These are phyloP conservation scores for Melanerpes formicivorus DNA, from an alignment of 2,113 vertebrate species.

Conservation along the genomic window DNA sequence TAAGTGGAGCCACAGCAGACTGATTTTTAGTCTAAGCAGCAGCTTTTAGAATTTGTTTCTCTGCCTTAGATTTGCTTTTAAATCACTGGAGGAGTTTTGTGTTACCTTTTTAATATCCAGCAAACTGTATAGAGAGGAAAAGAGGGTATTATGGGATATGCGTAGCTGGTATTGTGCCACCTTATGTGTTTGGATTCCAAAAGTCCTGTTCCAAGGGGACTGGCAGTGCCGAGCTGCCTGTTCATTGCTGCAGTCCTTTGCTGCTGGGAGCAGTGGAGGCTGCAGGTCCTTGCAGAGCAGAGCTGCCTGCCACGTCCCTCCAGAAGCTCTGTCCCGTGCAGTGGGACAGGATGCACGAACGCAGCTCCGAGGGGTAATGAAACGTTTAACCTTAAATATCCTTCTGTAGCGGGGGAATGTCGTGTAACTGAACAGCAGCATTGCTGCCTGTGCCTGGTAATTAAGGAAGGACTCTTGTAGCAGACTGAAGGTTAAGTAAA, in stretches of 20 bases:
- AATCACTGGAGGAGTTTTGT: not conserved
- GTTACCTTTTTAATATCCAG: not conserved
- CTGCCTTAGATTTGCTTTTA: not conserved
- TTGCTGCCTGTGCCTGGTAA: not conserved
- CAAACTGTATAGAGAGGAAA: not conserved
- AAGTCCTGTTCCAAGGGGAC: not conserved
- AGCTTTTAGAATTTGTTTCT: not conserved
- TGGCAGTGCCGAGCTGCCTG: not conserved
- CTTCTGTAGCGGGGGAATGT: not conserved
- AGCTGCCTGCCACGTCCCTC: not conserved
- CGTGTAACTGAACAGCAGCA: not conserved
- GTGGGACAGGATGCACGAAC: not conserved
- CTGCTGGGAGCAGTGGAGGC: not conserved
- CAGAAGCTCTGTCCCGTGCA: not conserved
- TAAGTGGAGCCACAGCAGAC: not conserved
- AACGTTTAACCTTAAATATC: not conserved
- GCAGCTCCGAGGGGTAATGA: not conserved
- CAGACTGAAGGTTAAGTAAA: not conserved
- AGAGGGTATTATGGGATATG: not conserved
- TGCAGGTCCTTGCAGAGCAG: slow-evolving; percentile 13
- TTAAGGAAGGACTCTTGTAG: not conserved
- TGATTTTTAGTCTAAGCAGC: slow-evolving; percentile 1
- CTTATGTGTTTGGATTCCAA: not conserved
- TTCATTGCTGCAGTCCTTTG: not conserved
- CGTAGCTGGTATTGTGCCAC: not conserved